These are phyloP conservation scores for Cylindroiulus punctatus DNA, from an alignment of 2,888 invertebrate species.

Conservation along the genomic window DNA sequence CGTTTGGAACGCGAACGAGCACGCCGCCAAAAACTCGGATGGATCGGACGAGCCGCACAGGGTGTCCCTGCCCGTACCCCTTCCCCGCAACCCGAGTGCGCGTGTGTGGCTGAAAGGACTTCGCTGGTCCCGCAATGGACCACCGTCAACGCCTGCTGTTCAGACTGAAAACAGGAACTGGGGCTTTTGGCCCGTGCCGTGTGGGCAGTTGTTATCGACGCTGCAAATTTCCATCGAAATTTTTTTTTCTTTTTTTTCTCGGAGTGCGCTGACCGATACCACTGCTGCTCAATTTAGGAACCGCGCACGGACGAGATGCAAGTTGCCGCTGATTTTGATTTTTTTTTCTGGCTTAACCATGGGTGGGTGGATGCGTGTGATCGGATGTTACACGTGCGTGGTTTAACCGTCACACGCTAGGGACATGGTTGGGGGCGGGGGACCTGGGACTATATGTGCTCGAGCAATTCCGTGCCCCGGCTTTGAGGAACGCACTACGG, in stretches of 20 bases:
- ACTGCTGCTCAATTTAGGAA: background rate
- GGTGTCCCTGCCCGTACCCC: background rate
- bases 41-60: background rate
- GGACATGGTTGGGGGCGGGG: background rate
- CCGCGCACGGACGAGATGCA: background rate
- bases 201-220: background rate
- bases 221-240: conserved; percentile 15
- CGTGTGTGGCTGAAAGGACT: background rate
- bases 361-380: background rate
- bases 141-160: background rate
- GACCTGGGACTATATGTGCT: background rate
- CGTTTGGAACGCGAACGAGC: background rate
- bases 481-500: background rate
- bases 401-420: background rate
- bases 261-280: conserved; percentile 4
- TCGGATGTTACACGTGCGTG: background rate
- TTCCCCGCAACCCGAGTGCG: background rate
- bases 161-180: background rate
- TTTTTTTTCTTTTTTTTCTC: background rate
- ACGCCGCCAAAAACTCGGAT: background rate
- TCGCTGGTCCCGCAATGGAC: background rate
- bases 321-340: background rate
- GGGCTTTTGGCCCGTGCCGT: background rate
- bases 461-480: background rate
- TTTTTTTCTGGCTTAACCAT: background rate